A percentile compares a stretch with the other conserved stretches of the same genome.
phyloP scores from a whole-genome alignment of 2,113 vertebrate genomes.

The Syngnathus scovelli region DNA sequence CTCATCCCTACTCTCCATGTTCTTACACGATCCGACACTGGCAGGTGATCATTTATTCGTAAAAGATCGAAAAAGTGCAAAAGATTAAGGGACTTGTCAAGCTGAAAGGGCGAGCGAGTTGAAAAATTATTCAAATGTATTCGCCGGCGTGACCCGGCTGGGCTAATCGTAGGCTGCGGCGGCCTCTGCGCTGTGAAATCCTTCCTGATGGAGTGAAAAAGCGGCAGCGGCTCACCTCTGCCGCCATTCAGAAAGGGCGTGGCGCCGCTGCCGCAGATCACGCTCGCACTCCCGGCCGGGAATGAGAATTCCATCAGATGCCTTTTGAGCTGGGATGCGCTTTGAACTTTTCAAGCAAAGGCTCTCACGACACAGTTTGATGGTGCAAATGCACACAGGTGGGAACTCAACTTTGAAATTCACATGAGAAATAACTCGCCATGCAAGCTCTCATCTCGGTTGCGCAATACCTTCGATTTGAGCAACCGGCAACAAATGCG shows the following conservation, averaged over 20 bases:
- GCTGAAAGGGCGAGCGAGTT: constrained; percentile 5
- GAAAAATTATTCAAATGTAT: constrained; percentile 26
- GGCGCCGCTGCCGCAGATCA: constrained; percentile 49
- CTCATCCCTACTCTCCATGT: neutral
- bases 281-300: constrained; percentile 47
- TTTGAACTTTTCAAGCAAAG: constrained; percentile 65
- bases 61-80: neutral
- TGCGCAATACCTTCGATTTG: constrained; percentile 38
- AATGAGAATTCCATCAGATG: constrained; percentile 61
- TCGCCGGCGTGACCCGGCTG: constrained; percentile 24
- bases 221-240: constrained; percentile 36
- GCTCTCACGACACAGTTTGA: constrained; percentile 59
- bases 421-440: constrained; percentile 41
- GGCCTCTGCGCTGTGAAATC: constrained; percentile 59
- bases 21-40: neutral
- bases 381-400: constrained; percentile 52
- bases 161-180: constrained; percentile 43
- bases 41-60: neutral
- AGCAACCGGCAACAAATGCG: constrained; percentile 38
- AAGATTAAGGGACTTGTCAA: constrained; percentile 2
- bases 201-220: constrained; percentile 58
- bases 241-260: constrained; percentile 47
- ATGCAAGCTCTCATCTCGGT: constrained; percentile 45
- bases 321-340: constrained; percentile 49
- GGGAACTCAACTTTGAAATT: constrained; percentile 63